phyloP scores from a whole-genome alignment of 2,113 vertebrate species.

The Alexandromys fortis region DNA sequence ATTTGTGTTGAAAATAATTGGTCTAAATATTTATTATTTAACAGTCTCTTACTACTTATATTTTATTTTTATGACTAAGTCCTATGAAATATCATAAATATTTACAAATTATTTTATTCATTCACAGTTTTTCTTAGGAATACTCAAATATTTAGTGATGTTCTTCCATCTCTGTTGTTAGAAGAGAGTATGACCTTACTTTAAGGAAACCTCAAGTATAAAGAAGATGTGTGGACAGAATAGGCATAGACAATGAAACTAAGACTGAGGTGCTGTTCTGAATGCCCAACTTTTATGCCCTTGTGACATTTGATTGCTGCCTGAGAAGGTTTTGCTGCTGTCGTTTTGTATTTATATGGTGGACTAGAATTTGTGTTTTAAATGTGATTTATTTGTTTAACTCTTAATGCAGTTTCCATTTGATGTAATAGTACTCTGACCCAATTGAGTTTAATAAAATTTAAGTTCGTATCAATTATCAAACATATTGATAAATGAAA shows the following conservation, averaged over 20 bases:
- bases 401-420: too few relatives aligned
- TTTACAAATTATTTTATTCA: neutral
- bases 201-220: neutral
- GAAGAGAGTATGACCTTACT: neutral
- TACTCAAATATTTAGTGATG: neutral
- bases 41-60: neutral
- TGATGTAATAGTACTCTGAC: too few relatives aligned
- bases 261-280: neutral
- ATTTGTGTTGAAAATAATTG: neutral
- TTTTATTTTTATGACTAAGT: neutral
- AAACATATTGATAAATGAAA: too few relatives aligned
- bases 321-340: neutral
- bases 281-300: too few relatives aligned
- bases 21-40: neutral
- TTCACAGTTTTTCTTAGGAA: neutral
- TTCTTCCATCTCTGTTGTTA: neutral
- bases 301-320: neutral
- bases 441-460: too few relatives aligned
- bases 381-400: neutral
- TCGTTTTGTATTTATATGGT: neutral
- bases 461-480: too few relatives aligned
- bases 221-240: neutral
- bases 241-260: neutral
- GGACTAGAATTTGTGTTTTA: neutral
- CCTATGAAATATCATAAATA: neutral